These are phyloP conservation scores for Caradrina kadenii DNA, from an alignment of 2,888 invertebrate species.

Conservation along the genomic window DNA sequence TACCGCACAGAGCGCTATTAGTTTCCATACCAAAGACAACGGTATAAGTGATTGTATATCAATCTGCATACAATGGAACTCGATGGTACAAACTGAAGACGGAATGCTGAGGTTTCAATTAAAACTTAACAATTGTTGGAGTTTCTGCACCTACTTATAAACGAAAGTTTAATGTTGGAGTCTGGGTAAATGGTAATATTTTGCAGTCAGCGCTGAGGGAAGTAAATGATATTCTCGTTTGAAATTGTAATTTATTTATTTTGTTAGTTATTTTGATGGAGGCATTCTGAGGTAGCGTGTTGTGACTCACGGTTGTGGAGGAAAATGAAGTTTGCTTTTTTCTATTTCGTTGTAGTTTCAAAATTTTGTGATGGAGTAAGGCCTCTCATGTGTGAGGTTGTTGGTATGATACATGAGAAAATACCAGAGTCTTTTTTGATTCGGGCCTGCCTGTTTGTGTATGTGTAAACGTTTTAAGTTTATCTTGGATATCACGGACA, in stretches of 20 bases:
- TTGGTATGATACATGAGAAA: too few relatives aligned
- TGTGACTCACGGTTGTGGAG: not conserved
- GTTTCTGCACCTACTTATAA: slow-evolving; percentile 66
- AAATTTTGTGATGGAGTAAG: too few relatives aligned
- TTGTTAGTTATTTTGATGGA: slow-evolving; percentile 35
- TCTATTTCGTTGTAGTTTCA: too few relatives aligned
- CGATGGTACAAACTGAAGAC: slow-evolving; percentile 64
- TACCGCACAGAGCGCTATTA: slow-evolving; percentile 25
- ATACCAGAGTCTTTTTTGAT: too few relatives aligned
- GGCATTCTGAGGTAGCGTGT: not conserved
- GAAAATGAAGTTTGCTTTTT: too few relatives aligned
- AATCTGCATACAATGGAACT: slow-evolving; percentile 54
- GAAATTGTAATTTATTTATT: slow-evolving; percentile 59
- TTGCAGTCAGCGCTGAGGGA: slow-evolving; percentile 56
- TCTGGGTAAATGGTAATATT: slow-evolving; percentile 67
- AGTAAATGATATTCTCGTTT: slow-evolving; percentile 61
- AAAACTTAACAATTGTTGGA: slow-evolving; percentile 71
- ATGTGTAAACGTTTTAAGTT: too few relatives aligned
- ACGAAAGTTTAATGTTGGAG: slow-evolving; percentile 65
- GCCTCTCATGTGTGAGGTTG: too few relatives aligned
- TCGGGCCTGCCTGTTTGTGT: too few relatives aligned
- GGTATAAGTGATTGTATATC: slow-evolving; percentile 52
- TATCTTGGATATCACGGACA: too few relatives aligned
- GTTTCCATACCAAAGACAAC: slow-evolving; percentile 33
- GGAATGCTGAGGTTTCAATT: slow-evolving; percentile 73